These are phyloP conservation scores for Cygnus atratus DNA, from an alignment of 2,113 vertebrate genomes.

Conservation along the genomic window DNA sequence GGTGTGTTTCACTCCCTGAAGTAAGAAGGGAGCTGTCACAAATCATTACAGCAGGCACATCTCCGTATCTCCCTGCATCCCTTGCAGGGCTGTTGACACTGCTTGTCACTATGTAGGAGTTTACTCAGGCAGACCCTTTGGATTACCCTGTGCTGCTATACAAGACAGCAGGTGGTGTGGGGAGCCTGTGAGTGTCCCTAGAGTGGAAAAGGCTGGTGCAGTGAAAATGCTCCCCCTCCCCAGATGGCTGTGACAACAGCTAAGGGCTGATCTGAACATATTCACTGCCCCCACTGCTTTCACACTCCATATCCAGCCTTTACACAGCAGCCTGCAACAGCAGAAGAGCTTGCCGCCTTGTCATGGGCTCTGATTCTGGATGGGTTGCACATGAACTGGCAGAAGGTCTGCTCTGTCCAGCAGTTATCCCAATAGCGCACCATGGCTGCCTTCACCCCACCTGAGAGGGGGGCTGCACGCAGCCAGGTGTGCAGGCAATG, in stretches of 20 bases:
- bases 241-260: background rate
- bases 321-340: background rate
- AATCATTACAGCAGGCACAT: background rate
- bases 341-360: background rate
- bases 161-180: background rate
- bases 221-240: background rate
- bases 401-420: background rate
- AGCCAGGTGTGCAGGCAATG: background rate
- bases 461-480: background rate
- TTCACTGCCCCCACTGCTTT: accelerated
- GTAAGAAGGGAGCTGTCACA: conserved; percentile 3
- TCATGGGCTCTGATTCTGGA: background rate
- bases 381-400: accelerated
- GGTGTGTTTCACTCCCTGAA: background rate
- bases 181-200: background rate
- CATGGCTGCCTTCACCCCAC: background rate
- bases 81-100: background rate
- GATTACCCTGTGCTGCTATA: accelerated
- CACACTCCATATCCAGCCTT: background rate
- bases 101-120: background rate
- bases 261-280: background rate
- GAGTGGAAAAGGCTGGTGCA: background rate
- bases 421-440: no score
- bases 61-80: background rate
- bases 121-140: background rate